phyloP scores from a whole-genome alignment of 2,797 vertebrate species.

The Centroberyx gerrardi region DNA sequence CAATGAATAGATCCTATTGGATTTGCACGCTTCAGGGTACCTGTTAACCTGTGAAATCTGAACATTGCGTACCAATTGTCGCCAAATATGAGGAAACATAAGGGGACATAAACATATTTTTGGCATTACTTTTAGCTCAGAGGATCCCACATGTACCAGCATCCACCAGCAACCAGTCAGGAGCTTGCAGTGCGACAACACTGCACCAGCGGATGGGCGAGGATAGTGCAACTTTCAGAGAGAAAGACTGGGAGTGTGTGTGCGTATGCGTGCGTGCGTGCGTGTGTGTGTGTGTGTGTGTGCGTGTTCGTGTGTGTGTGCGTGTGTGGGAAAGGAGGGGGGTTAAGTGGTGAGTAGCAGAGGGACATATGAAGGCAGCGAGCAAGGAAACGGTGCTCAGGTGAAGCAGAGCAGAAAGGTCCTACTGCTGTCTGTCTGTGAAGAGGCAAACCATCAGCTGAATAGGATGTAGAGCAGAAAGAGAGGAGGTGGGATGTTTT shows the following conservation, averaged over 20 bases:
- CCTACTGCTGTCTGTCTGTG: conserved; percentile 46
- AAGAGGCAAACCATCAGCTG: conserved; percentile 43
- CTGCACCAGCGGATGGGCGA: neutral
- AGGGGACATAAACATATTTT: neutral
- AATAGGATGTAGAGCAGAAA: conserved; percentile 29
- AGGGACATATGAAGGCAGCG: conserved; percentile 23
- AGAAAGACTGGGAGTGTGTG: neutral
- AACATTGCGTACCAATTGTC: conserved; percentile 15
- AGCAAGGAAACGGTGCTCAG: conserved; percentile 34
- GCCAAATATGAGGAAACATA: neutral
- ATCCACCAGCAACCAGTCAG: neutral
- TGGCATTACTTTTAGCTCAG: neutral
- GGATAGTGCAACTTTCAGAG: neutral
- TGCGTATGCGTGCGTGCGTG: neutral
- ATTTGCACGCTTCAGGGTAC: conserved; percentile 48
- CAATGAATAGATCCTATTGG: conserved; percentile 37
- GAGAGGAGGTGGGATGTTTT: conserved; percentile 37
- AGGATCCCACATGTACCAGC: conserved; percentile 4
- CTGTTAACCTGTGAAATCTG: conserved; percentile 13
- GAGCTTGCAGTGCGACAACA: too few relatives aligned
- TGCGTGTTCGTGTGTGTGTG: too few relatives aligned
- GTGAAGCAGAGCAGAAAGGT: conserved; percentile 65
- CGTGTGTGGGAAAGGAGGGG: neutral
- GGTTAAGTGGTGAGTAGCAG: conserved; percentile 21
- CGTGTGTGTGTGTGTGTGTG: neutral